A percentile compares a stretch with the other conserved stretches of the same genome.
Conservation (phyloP, 2,888 invertebrate genomes). For the Rhagium mordax region DNA sequence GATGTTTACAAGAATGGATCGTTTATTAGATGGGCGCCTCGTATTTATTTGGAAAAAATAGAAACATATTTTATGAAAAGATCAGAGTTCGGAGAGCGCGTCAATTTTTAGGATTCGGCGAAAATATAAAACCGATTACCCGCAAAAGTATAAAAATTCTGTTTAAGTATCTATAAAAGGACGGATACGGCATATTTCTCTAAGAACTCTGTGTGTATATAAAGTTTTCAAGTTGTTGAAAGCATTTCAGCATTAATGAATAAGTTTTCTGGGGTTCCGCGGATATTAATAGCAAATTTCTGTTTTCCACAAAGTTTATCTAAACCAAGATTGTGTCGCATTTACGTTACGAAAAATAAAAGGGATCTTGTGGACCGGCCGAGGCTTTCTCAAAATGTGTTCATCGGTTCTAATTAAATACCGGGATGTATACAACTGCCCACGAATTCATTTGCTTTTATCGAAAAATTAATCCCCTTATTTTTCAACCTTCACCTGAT, state of each 20-base stretch:
- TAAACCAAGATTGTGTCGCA: slow-evolving; percentile 24
- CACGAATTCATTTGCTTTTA: neutral
- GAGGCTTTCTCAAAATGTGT: neutral
- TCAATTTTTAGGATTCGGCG: neutral
- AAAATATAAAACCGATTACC: slow-evolving; percentile 4
- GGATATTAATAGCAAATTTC: slow-evolving; percentile 43
- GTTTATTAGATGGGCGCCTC: no score
- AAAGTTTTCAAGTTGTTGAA: slow-evolving; percentile 35
- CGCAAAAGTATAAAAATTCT: slow-evolving; percentile 4
- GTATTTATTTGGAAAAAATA: no score
- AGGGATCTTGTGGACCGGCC: neutral
- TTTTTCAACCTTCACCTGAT: neutral
- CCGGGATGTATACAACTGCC: neutral
- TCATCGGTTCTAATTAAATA: neutral
- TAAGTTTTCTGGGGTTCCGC: slow-evolving; percentile 39
- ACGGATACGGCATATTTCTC: slow-evolving; percentile 22
- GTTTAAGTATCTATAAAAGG: slow-evolving; percentile 28
- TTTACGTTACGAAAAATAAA: slow-evolving; percentile 11
- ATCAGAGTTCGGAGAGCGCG: neutral
- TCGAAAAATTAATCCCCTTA: neutral
- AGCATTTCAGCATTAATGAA: slow-evolving; percentile 38
- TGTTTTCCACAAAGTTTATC: slow-evolving; percentile 39
- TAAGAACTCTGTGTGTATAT: slow-evolving; percentile 25
- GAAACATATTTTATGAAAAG: neutral
- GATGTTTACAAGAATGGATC: no score